Evolutionary conservation across 1,140 invertebrate genomes (phyloP).

Genomic region (Musca vetustissima): DNA sequence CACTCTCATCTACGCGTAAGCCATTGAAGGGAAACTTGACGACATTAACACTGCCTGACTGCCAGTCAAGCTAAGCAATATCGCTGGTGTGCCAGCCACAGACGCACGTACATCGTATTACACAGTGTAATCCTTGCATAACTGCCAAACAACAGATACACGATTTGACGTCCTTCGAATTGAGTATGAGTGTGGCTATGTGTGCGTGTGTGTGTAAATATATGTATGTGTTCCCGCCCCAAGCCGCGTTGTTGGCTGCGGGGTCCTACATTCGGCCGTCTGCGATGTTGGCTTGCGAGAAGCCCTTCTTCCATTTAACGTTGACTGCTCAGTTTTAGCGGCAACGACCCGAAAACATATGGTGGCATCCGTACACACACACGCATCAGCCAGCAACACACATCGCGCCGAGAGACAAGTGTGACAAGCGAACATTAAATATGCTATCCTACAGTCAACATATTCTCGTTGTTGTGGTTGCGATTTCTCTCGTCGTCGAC

Average conservation of each 20-base stretch:
- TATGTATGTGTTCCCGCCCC: not conserved
- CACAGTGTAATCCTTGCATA: conserved; percentile 18
- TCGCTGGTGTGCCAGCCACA: too few species aligned
- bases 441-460: conserved; percentile 2
- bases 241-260: not conserved
- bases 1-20: too few species aligned
- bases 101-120: too few species aligned
- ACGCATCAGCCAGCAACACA: not conserved
- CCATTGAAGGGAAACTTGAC: too few species aligned
- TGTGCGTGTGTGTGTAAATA: conserved; percentile 1
- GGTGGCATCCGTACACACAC: conserved; percentile 28
- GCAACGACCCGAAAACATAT: conserved; percentile 51
- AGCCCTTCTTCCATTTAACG: too few species aligned
- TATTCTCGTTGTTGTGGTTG: conserved; percentile 19
- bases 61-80: too few species aligned
- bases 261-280: not conserved
- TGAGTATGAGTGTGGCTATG: not conserved
- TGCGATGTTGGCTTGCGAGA: too few species aligned
- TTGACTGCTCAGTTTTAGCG: conserved; percentile 26
- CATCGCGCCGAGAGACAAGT: not conserved
- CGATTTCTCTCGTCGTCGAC: too few species aligned
- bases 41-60: too few species aligned
- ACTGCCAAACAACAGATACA: conserved; percentile 15
- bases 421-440: not conserved
- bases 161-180: conserved; percentile 14